A percentile compares a stretch with the other conserved stretches of the same genome.
These are phyloP conservation scores for Prorops nasuta DNA, from an alignment of 1,140 invertebrate species.

Conservation along the genomic window DNA sequence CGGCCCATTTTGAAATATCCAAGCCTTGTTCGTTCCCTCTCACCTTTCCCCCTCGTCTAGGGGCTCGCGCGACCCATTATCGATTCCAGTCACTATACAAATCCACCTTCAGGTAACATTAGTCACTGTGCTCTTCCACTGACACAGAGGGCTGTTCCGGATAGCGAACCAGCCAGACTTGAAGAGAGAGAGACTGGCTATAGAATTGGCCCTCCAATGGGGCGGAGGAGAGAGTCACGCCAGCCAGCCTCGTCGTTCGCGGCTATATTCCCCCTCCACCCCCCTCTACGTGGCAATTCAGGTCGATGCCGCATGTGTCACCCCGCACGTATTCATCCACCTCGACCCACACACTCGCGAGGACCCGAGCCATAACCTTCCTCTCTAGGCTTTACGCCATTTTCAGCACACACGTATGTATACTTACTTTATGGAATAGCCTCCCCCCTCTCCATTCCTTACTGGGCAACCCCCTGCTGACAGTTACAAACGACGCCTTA, in stretches of 20 bases:
- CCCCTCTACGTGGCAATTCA: neutral
- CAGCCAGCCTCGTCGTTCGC: conserved; percentile 2
- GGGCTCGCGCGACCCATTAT: conserved; percentile 28
- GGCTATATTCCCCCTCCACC: neutral
- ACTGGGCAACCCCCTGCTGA: conserved; percentile 32
- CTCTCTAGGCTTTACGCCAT: conserved; percentile 6
- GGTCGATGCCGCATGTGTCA: conserved; percentile 5
- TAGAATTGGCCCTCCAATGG: conserved; percentile 16
- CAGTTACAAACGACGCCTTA: conserved; percentile 53
- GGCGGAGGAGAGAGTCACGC: neutral
- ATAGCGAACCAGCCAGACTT: conserved; percentile 19
- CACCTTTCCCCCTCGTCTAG: conserved; percentile 6
- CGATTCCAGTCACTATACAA: conserved; percentile 47
- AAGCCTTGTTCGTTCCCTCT: conserved; percentile 15
- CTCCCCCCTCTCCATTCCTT: no score
- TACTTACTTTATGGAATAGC: no score
- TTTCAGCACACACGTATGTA: no score
- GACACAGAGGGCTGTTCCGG: conserved; percentile 26
- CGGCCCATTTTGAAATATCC: no score
- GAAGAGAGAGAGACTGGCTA: conserved; percentile 1
- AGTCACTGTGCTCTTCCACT: conserved; percentile 36
- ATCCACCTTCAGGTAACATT: conserved; percentile 41
- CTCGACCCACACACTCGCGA: conserved; percentile 10
- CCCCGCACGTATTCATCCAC: conserved; percentile 7
- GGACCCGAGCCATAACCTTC: no score